Evolutionary conservation across 2,797 vertebrate genomes (phyloP).

Genomic region (Siniperca scherzeri): DNA sequence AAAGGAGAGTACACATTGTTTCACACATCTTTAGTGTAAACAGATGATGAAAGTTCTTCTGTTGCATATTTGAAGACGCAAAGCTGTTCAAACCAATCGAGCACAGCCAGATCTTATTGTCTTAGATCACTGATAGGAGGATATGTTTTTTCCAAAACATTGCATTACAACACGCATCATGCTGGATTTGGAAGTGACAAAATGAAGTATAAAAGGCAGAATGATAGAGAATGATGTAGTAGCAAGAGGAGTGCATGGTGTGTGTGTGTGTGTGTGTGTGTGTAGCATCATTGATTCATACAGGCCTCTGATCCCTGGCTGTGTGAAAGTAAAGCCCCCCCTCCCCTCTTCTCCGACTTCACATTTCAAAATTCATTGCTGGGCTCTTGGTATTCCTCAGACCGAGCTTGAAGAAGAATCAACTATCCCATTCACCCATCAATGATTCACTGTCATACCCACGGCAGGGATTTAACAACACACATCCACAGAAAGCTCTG

Average conservation of each 20-base stretch:
- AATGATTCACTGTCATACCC: constrained; percentile 63
- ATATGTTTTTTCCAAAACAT: constrained; percentile 12
- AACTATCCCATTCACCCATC: constrained; percentile 59
- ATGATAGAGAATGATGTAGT: constrained; percentile 50
- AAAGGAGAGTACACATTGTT: constrained; percentile 3
- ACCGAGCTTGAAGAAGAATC: constrained; percentile 53
- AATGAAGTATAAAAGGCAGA: constrained; percentile 29
- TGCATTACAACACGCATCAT: constrained; percentile 17
- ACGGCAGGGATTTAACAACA: constrained; percentile 54
- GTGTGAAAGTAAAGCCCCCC: constrained; percentile 36
- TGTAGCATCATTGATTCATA: constrained; percentile 62
- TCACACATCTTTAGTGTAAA: constrained; percentile 2
- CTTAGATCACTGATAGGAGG: constrained; percentile 10
- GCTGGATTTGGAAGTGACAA: constrained; percentile 37
- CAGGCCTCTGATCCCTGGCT: constrained; percentile 57
- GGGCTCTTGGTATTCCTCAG: constrained; percentile 59
- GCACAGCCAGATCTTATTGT: background rate
- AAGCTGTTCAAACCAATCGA: constrained; percentile 26
- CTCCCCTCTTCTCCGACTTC: constrained; percentile 36
- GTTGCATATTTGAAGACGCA: background rate
- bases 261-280: constrained; percentile 28
- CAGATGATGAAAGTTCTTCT: constrained; percentile 6
- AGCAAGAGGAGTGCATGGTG: constrained; percentile 23
- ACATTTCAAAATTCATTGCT: constrained; percentile 65
- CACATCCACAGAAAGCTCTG: constrained; percentile 23